A percentile compares a stretch with the other conserved stretches of the same genome.
These are phyloP conservation scores for Bombus sibiricus DNA, from an alignment of 1,140 invertebrate genomes.

Conservation along the genomic window DNA sequence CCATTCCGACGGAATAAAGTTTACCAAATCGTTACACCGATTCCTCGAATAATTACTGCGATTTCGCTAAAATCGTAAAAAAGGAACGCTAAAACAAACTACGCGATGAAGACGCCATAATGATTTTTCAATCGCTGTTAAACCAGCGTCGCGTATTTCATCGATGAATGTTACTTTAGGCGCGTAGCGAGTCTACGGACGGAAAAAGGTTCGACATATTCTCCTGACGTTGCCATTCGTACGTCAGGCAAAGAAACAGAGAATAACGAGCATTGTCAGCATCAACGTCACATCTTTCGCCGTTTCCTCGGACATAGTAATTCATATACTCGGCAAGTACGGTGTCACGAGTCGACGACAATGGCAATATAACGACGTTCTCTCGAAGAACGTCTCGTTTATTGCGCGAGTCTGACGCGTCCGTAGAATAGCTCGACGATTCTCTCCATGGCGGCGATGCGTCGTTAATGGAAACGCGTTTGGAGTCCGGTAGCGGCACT, in stretches of 20 bases:
- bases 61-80: too few relatives aligned
- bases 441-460: conserved; percentile 9
- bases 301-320: not conserved
- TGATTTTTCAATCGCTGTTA: not conserved
- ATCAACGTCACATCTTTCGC: not conserved
- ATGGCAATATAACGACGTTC: not conserved
- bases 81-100: too few relatives aligned
- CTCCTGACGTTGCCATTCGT: too few relatives aligned
- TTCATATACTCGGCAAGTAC: not conserved
- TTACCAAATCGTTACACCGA: not conserved
- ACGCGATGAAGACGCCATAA: too few relatives aligned
- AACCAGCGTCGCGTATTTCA: not conserved
- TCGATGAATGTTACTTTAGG: too few relatives aligned
- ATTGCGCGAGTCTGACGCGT: not conserved
- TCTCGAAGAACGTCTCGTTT: not conserved
- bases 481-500: conserved; percentile 35
- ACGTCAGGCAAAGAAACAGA: not conserved
- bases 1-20: not conserved
- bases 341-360: not conserved
- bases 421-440: not conserved
- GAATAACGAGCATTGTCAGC: not conserved
- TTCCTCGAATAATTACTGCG: not conserved
- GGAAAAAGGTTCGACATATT: not conserved
- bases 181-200: not conserved
- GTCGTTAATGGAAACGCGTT: conserved; percentile 51